phyloP scores from a whole-genome alignment of 2,797 vertebrate species.

The Rhinatrema bivittatum region DNA sequence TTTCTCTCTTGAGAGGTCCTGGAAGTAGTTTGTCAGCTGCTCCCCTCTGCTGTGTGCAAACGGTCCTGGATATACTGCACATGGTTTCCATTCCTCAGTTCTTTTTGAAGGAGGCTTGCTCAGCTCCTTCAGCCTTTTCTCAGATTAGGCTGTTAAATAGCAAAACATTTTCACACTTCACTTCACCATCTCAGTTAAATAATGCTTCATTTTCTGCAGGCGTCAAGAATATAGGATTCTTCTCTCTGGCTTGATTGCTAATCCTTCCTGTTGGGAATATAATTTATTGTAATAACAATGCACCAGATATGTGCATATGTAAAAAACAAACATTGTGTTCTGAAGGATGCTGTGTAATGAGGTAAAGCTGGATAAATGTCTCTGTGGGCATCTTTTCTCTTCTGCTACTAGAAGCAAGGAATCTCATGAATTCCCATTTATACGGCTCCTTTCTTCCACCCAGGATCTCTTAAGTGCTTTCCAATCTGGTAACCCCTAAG shows the following conservation, averaged over 20 bases:
- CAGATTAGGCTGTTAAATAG: neutral
- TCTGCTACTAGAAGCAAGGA: too few species aligned
- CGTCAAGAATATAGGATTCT: neutral
- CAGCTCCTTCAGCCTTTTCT: neutral
- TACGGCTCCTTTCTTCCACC: too few species aligned
- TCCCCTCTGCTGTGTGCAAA: too few species aligned
- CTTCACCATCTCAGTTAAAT: constrained; percentile 6
- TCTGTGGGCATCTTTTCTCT: too few species aligned
- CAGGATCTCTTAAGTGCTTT: too few species aligned
- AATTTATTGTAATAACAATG: constrained; percentile 5
- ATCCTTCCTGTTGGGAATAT: neutral
- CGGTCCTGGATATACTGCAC: too few species aligned
- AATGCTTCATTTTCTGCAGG: constrained; percentile 2
- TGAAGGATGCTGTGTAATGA: constrained; percentile 2
- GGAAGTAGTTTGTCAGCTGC: too few species aligned
- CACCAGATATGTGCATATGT: constrained; percentile 5
- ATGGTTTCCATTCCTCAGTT: too few species aligned
- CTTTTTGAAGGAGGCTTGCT: neutral
- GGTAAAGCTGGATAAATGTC: constrained; percentile 15
- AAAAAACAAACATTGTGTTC: constrained; percentile 6
- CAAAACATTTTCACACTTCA: neutral
- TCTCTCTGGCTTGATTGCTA: constrained; percentile 3
- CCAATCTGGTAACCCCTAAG: too few species aligned
- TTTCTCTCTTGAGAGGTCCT: too few species aligned
- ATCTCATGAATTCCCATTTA: too few species aligned